Evolutionary conservation across 2,113 vertebrate genomes (phyloP), one percentile per base, ranked within the genome.

Genomic region (Poicephalus gulielmi): DNA sequence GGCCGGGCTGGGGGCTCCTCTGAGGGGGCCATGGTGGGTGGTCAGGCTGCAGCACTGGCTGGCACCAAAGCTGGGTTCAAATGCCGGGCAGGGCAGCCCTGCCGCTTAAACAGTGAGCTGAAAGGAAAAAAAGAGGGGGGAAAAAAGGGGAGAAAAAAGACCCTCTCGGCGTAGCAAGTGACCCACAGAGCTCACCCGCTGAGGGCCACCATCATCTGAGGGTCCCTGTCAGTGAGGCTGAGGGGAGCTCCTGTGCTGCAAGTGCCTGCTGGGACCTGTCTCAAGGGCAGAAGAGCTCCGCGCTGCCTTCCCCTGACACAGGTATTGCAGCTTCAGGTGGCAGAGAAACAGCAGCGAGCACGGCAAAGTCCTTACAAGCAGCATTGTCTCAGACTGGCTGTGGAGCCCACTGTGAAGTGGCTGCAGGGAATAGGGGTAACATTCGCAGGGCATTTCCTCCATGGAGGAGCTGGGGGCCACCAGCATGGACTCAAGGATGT

Each of bases 1-100:
- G 2, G 41, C 13, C 1, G 0, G 50, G 50, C 60, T 14, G n/a
- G 2, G 2, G 30, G 60, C 7, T 37, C 2, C 33, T 5, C 37
- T 37, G 67, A 35, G 55, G 69, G 0, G 17, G 24, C 7, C 69
- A 47, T 13, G 35, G 39, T 4, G 8, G 49, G 62, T 1, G 3
- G 53, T 35, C 1, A 2, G 33, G 50, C 44, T 19, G 44, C 66
- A 53, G 79, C 66, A 13, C 17, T 15, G 12, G 1, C 57, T 6
- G n/a, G 1, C 16, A 7, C 49, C 49, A 37, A 23, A 33, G 16
- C 11, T 0, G 1, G 41, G 27, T 44, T 55, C 46, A 49, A 43
- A 37, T 3, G 6, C n/a, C n/a, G 9, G 16, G 19, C 18, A 24
- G 64, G 35, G 9, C 33, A 44, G 33, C 12, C 43, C 39, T 30